Evolutionary conservation across 2,113 vertebrate genomes (phyloP).

Genomic region (Prietella phreatophila): DNA sequence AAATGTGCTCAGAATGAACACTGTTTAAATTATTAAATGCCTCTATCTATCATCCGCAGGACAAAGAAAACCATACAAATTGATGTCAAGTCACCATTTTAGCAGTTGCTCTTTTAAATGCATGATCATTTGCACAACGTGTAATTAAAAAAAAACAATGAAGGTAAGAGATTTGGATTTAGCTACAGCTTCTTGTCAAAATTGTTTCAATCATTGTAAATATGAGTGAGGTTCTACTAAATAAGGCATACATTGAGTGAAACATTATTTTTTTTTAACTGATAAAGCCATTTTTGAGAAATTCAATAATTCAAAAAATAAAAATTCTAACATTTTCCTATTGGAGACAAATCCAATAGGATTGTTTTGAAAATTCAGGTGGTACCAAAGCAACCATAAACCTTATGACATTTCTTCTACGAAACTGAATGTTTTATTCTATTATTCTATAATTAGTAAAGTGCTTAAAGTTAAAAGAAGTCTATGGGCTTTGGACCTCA

Average conservation of each 20-base stretch:
- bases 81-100: not conserved
- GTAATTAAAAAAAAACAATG: not conserved
- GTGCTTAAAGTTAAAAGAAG: not conserved
- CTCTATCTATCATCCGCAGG: not conserved
- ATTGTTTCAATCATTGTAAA: not conserved
- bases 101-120: not conserved
- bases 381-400: not conserved
- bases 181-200: not conserved
- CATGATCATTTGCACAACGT: not conserved
- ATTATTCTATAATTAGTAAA: conserved; percentile 5
- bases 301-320: not conserved
- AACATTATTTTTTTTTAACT: not conserved
- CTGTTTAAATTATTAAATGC: not conserved
- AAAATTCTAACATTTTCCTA: not conserved
- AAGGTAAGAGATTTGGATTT: not conserved
- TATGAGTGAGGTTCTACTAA: not conserved
- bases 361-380: not conserved
- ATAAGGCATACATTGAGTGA: not conserved
- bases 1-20: not conserved
- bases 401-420: no score
- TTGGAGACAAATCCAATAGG: not conserved
- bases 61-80: not conserved
- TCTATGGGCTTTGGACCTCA: not conserved
- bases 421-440: not conserved
- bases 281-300: not conserved